Evolutionary conservation across 2,888 invertebrate species (phyloP).

Genomic region (Corythucha ciliata): DNA sequence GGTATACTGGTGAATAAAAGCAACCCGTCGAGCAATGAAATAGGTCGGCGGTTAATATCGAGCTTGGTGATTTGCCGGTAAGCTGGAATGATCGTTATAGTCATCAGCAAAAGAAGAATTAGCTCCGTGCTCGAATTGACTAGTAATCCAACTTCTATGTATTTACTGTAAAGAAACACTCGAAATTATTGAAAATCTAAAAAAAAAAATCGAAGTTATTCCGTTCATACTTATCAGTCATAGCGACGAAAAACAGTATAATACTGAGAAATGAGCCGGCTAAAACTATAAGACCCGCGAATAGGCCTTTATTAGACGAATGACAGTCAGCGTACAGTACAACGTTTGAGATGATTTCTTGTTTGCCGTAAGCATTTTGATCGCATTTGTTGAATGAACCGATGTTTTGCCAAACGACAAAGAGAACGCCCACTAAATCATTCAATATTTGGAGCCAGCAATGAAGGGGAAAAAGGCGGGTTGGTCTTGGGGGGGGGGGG

Average conservation of each 20-base stretch:
- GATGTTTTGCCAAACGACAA: constrained; percentile 65
- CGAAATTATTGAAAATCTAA: not conserved
- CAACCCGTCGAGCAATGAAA: constrained; percentile 58
- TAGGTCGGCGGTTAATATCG: constrained; percentile 50
- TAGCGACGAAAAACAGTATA: constrained; percentile 51
- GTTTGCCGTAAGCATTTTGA: constrained; percentile 24
- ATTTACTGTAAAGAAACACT: constrained; percentile 41
- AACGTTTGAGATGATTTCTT: constrained; percentile 43
- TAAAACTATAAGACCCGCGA: constrained; percentile 56
- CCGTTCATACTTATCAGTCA: constrained; percentile 45
- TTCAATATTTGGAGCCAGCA: not conserved
- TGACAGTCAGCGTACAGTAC: constrained; percentile 65
- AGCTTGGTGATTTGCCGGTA: constrained; percentile 55
- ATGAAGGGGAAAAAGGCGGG: not conserved
- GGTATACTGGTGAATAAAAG: constrained; percentile 61
- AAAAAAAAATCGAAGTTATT: not conserved
- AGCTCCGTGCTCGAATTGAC: constrained; percentile 49
- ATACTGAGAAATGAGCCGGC: constrained; percentile 50
- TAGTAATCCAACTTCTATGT: constrained; percentile 45
- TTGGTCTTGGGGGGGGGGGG: not conserved
- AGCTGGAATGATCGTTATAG: constrained; percentile 50
- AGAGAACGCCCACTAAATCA: constrained; percentile 55
- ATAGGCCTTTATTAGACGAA: constrained; percentile 64
- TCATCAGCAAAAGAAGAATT: constrained; percentile 48
- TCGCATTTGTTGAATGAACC: constrained; percentile 47